These are phyloP conservation scores for Zoanthus sociatus DNA, from an alignment of 92 coral and sea anemone genomes.

Conservation along the genomic window DNA sequence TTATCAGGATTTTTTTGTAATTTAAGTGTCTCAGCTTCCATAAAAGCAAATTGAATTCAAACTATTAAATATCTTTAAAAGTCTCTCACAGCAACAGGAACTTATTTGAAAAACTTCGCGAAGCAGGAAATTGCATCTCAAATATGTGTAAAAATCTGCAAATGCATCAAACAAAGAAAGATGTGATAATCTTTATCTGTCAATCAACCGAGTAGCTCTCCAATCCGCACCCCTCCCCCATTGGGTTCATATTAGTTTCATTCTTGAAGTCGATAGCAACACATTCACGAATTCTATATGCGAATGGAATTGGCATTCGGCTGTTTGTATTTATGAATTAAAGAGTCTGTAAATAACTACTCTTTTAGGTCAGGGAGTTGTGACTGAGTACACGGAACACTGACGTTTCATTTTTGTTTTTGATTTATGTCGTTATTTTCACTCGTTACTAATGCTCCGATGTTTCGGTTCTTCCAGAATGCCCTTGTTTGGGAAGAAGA, in stretches of 20 bases:
- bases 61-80: background rate
- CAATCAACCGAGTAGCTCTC: background rate
- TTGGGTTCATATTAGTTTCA: background rate
- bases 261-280: conserved; percentile 45
- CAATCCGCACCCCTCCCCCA: conserved; percentile 26
- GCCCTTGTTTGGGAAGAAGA: conserved; percentile 98
- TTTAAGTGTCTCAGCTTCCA: background rate
- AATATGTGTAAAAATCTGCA: background rate
- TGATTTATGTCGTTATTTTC: conserved; percentile 5
- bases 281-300: conserved; percentile 30
- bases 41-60: no score
- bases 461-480: conserved; percentile 83
- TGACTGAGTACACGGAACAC: conserved; percentile 25
- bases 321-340: conserved; percentile 42
- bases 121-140: background rate
- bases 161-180: background rate
- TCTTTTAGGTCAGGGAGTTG: conserved; percentile 48
- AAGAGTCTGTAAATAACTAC: conserved; percentile 49
- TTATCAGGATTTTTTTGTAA: background rate
- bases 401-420: conserved; percentile 6
- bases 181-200: background rate
- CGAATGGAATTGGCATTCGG: conserved; percentile 14
- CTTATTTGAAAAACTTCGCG: background rate
- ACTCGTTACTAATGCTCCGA: conserved; percentile 41
- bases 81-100: background rate